phyloP scores from a whole-genome alignment of 2,888 invertebrate species.

The Serripes groenlandicus region DNA sequence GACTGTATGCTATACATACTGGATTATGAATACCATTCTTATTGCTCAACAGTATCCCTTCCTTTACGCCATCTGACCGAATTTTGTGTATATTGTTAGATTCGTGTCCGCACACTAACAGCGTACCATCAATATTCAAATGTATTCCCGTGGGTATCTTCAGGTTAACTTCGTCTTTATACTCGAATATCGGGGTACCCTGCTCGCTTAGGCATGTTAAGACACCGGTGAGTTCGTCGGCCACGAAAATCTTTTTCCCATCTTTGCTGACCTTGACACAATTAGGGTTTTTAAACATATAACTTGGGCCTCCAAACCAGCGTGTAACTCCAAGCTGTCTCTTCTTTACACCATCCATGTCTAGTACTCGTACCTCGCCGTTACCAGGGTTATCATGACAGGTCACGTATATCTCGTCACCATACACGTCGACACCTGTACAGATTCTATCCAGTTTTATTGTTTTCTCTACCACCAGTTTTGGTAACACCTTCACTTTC shows the following conservation, averaged over 20 bases:
- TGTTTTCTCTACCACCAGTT: not conserved
- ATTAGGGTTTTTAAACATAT: not conserved
- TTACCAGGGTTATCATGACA: constrained; percentile 9
- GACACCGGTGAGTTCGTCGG: not conserved
- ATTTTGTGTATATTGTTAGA: not conserved
- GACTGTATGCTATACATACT: constrained; percentile 2
- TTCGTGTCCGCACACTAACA: not conserved
- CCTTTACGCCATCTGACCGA: not conserved
- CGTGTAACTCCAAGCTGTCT: not conserved
- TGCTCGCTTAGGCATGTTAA: not conserved
- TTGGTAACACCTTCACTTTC: not conserved
- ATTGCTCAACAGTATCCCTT: not conserved
- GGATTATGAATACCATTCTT: not conserved
- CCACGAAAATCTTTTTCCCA: not conserved
- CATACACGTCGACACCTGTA: not conserved
- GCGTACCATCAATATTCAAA: not conserved
- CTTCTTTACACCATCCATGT: not conserved
- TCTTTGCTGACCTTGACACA: constrained; percentile 1
- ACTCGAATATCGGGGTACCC: not conserved
- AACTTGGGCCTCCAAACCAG: not conserved
- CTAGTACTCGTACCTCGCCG: not conserved
- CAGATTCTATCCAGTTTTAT: not conserved
- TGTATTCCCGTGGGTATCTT: not conserved
- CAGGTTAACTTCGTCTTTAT: not conserved
- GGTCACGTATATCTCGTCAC: constrained; percentile 1